These are phyloP conservation scores for Peribatodes rhomboidaria DNA, from an alignment of 2,888 invertebrate species.

Conservation along the genomic window DNA sequence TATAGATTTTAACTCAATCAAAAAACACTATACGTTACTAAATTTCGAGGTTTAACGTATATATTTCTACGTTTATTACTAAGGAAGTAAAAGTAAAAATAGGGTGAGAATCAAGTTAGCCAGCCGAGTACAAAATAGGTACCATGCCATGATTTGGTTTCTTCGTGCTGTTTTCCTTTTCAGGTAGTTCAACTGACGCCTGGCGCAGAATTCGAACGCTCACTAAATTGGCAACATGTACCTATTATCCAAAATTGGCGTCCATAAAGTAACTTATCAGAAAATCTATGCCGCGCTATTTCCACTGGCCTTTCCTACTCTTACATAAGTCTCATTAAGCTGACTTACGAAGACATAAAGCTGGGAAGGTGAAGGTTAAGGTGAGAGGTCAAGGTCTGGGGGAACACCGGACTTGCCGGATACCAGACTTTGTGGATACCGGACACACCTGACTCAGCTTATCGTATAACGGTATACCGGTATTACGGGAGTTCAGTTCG, in stretches of 20 bases:
- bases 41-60: no score
- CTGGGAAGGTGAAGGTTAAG: conserved; percentile 18
- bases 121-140: no score
- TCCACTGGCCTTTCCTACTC: not conserved
- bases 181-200: no score
- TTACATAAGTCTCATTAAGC: conserved; percentile 23
- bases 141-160: no score
- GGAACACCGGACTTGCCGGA: conserved; percentile 2
- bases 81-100: no score
- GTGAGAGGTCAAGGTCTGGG: conserved; percentile 25
- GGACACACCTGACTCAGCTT: not conserved
- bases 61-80: no score
- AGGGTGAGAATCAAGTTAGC: no score
- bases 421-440: conserved; percentile 1
- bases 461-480: not conserved
- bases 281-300: conserved; percentile 7
- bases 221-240: not conserved
- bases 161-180: no score
- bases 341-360: conserved; percentile 33
- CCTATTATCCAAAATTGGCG: conserved; percentile 1
- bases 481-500: no score
- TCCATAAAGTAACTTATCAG: not conserved
- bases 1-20: no score
- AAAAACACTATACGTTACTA: no score
- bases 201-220: not conserved